Evolutionary conservation across 2,888 invertebrate species (phyloP).

Genomic region (Sialis lutaria): DNA sequence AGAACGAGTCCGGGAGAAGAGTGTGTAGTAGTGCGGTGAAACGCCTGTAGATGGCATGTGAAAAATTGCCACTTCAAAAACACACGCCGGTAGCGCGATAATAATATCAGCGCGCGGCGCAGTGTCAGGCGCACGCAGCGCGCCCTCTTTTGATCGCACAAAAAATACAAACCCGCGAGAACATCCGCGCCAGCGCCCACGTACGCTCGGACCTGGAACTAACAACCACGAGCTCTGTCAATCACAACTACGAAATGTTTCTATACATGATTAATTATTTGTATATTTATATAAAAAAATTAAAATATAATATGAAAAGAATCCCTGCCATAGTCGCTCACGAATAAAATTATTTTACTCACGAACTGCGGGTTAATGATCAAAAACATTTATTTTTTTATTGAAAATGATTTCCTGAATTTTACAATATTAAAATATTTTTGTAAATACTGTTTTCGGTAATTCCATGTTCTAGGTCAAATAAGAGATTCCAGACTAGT

Average conservation of each 20-base stretch:
- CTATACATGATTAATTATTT: too few relatives aligned
- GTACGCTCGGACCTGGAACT: neutral
- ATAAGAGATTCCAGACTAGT: too few relatives aligned
- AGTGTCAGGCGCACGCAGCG: neutral
- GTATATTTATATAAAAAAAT: too few relatives aligned
- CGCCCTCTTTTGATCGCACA: neutral
- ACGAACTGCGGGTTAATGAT: too few relatives aligned
- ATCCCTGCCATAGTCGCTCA: too few relatives aligned
- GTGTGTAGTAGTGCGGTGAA: constrained; percentile 13
- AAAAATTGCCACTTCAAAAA: constrained; percentile 15
- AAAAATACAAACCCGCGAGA: neutral
- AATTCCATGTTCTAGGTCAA: too few relatives aligned
- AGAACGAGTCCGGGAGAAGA: constrained; percentile 6
- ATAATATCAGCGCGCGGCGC: neutral
- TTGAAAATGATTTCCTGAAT: too few relatives aligned
- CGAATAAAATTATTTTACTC: too few relatives aligned
- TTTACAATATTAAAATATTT: too few relatives aligned
- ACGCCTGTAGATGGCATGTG: constrained; percentile 15
- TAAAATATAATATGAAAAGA: too few relatives aligned
- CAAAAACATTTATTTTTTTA: too few relatives aligned
- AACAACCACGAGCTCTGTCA: neutral
- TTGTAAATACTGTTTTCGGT: too few relatives aligned
- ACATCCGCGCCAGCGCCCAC: neutral
- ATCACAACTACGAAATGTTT: neutral
- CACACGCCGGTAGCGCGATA: constrained; percentile 8